Conservation (phyloP, 2,888 invertebrate genomes). For the Dicyrtomina minuta region DNA sequence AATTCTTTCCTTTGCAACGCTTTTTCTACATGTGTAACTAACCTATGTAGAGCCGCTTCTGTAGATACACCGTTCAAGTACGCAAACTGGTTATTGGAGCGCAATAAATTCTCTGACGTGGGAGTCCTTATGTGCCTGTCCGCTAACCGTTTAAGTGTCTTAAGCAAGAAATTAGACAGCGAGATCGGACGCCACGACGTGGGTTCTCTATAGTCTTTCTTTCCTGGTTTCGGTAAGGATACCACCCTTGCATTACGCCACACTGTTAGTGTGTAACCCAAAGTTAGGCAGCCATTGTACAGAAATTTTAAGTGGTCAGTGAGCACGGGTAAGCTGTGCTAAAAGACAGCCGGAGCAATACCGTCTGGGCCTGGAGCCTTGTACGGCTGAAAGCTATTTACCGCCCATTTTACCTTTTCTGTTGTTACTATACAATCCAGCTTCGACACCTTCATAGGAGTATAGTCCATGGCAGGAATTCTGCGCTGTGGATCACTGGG, state of each 20-base stretch:
- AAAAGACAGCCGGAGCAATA: slow-evolving; percentile 32
- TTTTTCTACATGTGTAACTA: slow-evolving; percentile 4
- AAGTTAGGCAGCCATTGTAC: slow-evolving; percentile 9
- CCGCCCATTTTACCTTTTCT: slow-evolving; percentile 9
- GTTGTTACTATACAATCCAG: too few relatives aligned
- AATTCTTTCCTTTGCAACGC: slow-evolving; percentile 33
- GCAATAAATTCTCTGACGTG: neutral
- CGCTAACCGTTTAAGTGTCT: slow-evolving; percentile 35
- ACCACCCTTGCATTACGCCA: slow-evolving; percentile 19
- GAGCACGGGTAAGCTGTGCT: neutral
- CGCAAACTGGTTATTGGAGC: slow-evolving; percentile 22
- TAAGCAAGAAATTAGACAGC: slow-evolving; percentile 39
- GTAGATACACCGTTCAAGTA: slow-evolving; percentile 38
- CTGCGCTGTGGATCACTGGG: too few relatives aligned
- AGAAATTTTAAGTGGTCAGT: neutral
- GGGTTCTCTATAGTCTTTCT: slow-evolving; percentile 24
- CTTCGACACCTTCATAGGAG: too few relatives aligned
- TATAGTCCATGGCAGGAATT: too few relatives aligned
- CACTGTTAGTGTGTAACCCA: slow-evolving; percentile 2
- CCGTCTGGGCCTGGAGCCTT: slow-evolving; percentile 38
- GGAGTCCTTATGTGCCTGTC: slow-evolving; percentile 25
- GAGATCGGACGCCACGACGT: slow-evolving; percentile 38
- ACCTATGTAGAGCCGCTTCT: slow-evolving; percentile 35
- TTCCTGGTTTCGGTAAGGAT: slow-evolving; percentile 40
- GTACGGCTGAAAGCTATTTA: slow-evolving; percentile 22